Conservation (phyloP, 2,113 vertebrate genomes). For the Hystrix cristata region DNA sequence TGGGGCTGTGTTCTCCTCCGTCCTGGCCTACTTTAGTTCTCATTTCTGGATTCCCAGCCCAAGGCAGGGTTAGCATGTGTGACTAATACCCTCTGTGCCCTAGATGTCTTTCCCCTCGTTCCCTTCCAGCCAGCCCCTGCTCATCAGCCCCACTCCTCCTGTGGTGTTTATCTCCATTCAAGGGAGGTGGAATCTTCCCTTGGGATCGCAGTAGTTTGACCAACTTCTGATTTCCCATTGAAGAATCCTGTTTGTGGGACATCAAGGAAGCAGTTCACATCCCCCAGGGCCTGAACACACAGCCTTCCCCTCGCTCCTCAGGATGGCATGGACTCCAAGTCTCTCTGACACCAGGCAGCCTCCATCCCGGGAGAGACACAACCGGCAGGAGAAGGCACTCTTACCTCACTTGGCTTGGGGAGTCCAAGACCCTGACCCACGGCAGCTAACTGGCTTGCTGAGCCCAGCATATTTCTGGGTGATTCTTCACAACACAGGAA, state of each 20-base stretch:
- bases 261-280: constrained; percentile 67
- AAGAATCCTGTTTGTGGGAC: constrained; percentile 72
- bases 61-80: neutral
- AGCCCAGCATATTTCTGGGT: neutral
- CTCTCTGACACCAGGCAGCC: neutral
- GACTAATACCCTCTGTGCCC: neutral
- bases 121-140: neutral
- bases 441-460: neutral
- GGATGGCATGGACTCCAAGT: fast-evolving
- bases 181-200: neutral
- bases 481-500: neutral
- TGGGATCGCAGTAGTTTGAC: neutral
- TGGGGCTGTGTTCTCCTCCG: neutral
- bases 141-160: neutral
- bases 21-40: neutral
- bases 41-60: neutral
- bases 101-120: neutral
- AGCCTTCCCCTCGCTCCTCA: fast-evolving
- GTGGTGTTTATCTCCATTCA: constrained; percentile 18
- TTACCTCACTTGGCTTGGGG: neutral
- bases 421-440: neutral
- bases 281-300: constrained; percentile 2
- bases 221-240: constrained; percentile 71
- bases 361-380: fast-evolving
- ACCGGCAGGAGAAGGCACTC: fast-evolving